Base-by-base conservation (phyloP, 2,797 vertebrate genomes). In the Nannoperca obscura region DNA sequence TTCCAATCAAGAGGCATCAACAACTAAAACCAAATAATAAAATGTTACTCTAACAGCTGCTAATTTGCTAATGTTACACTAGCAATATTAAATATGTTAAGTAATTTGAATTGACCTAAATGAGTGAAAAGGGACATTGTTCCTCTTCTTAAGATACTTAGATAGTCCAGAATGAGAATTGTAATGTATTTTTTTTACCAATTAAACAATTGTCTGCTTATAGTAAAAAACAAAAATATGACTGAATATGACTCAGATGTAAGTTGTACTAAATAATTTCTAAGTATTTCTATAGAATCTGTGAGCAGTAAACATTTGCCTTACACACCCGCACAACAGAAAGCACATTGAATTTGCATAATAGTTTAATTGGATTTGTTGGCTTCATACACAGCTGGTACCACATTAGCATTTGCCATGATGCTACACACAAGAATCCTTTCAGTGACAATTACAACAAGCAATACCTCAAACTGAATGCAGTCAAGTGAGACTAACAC, bases 401-500 rank as follows among this genome's bases (percentile, higher is more conserved):
- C 54, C 62, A 74, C 66, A 82, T 86, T 88, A 71, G 65, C 70
- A 82, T 88, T 84, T 72, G 59, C 73, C 73, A 78, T 83, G 65
- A 64, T 55, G 38, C 67, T 54, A 36, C 46, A 75, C 73, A 76
- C 80, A 86, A 70, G 52, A 57, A 36, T 53, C 64, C 64, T 78
- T 85, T 85, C 78, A 85, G 22, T 17, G 7, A 36, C 70, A 67
- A 6, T 82, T 53, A 77, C 52, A 49, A 70, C 59, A 79, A 42
- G 70, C 54, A 71, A 85, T 74, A 75, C 44, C 63, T 89, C 80
- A 80, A 86, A 85, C 47, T 69, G 66, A 78, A 83, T 63, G 68
- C 80, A 76, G 76, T 76, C 82, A 68, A 83, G 71, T 83, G 82
- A 77, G 71, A 86, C 80, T 82, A 82, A 83, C 69, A 50, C 20